phyloP scores from a whole-genome alignment of 2,113 vertebrate genomes.

The Chamaea fasciata region DNA sequence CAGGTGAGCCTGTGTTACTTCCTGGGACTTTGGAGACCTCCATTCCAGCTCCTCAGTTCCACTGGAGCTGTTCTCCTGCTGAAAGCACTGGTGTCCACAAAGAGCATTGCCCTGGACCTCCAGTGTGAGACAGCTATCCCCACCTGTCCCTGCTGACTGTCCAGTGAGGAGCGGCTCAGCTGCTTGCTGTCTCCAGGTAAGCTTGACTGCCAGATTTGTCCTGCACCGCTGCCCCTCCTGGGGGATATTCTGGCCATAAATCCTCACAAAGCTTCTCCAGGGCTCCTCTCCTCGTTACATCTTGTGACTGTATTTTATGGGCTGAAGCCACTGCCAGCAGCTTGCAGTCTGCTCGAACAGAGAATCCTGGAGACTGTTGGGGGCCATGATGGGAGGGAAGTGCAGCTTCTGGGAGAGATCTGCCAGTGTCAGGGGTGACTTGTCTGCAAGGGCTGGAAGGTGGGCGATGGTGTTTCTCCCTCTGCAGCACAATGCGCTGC shows the following conservation, averaged over 20 bases:
- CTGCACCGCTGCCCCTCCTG: fast-evolving
- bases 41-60: neutral
- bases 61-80: fast-evolving
- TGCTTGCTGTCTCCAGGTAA: neutral
- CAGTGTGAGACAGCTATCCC: neutral
- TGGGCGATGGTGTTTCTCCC: neutral
- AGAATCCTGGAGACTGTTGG: neutral
- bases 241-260: neutral
- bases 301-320: neutral
- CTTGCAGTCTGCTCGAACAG: neutral
- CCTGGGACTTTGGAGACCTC: neutral
- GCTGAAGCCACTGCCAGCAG: neutral
- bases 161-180: neutral
- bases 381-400: neutral
- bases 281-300: neutral
- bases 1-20: neutral
- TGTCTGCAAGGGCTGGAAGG: neutral
- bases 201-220: neutral
- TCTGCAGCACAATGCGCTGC: neutral
- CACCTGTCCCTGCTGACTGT: neutral
- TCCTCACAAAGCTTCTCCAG: neutral
- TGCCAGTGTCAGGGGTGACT: neutral
- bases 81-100: neutral
- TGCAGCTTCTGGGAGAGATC: neutral
- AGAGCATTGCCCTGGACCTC: neutral